Conservation (phyloP, 2,888 invertebrate genomes). For the Aquatica leii region DNA sequence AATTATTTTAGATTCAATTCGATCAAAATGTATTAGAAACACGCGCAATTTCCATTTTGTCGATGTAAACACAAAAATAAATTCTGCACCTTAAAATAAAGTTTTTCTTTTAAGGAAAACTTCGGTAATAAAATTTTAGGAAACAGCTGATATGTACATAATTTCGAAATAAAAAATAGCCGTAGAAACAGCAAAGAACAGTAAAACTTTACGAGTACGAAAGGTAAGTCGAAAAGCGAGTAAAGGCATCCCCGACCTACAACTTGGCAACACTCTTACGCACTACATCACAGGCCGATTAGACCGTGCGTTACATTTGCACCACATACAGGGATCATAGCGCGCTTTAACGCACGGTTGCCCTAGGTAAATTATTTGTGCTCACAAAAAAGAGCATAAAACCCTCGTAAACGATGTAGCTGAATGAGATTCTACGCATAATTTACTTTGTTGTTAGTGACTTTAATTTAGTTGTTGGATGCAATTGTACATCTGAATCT, state of each 20-base stretch:
- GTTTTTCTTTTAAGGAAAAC: background rate
- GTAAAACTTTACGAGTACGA: conserved; percentile 9
- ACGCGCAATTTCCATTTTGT: background rate
- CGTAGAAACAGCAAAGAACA: conserved; percentile 10
- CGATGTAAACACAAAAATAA: background rate
- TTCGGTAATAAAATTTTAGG: background rate
- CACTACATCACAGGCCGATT: conserved; percentile 56
- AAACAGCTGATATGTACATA: conserved; percentile 5
- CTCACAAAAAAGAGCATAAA: conserved; percentile 50
- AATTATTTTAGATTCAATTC: conserved; percentile 17
- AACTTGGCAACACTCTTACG: conserved; percentile 49
- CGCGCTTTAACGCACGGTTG: conserved; percentile 56
- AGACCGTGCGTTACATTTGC: conserved; percentile 55
- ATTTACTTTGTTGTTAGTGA: conserved; percentile 46
- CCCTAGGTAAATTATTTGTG: conserved; percentile 57
- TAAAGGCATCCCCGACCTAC: conserved; percentile 41
- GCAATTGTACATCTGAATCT: conserved; percentile 34
- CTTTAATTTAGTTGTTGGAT: conserved; percentile 38
- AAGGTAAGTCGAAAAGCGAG: conserved; percentile 27
- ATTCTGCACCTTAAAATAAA: background rate
- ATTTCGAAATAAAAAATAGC: conserved; percentile 3
- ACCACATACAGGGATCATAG: conserved; percentile 53
- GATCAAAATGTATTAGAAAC: conserved; percentile 6
- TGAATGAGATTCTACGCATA: conserved; percentile 53
- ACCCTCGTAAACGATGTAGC: conserved; percentile 54